phyloP scores from a whole-genome alignment of 2,113 vertebrate species.

The Phaethon lepturus region DNA sequence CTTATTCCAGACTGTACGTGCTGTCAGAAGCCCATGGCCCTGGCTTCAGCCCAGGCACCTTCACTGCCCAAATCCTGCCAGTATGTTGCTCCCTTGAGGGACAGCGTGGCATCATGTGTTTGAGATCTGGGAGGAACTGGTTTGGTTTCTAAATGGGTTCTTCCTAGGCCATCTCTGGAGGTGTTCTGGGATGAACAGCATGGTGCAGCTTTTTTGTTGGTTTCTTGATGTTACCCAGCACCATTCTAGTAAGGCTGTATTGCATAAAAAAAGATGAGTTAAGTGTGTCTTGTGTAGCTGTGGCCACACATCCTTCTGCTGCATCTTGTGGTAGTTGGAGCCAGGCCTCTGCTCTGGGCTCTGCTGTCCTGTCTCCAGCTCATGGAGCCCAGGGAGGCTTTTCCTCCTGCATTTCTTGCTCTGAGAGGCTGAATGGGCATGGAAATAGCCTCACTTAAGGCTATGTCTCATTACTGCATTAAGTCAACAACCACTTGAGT shows the following conservation, averaged over 20 bases:
- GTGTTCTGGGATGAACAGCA: not conserved
- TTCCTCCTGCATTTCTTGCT: not conserved
- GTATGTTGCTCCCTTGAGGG: fast-evolving
- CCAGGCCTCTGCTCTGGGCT: not conserved
- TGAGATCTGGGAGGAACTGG: not conserved
- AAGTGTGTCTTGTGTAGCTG: not conserved
- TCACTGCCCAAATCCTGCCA: not conserved
- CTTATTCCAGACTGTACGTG: fast-evolving
- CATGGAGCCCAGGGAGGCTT: not conserved
- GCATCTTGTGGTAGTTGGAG: not conserved
- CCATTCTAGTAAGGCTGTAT: fast-evolving
- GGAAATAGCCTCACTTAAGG: slow-evolving; percentile 45
- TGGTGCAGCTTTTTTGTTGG: not conserved
- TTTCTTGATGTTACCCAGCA: fast-evolving
- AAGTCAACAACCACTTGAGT: slow-evolving; percentile 66
- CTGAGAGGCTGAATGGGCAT: slow-evolving; percentile 41
- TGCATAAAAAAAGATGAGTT: not conserved
- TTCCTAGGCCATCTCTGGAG: not conserved
- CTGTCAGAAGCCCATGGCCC: not conserved
- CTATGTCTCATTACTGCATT: slow-evolving; percentile 56
- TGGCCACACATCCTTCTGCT: not conserved
- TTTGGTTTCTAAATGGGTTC: not conserved
- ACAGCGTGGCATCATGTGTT: fast-evolving
- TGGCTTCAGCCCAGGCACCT: no score
- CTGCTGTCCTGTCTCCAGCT: not conserved